phyloP scores from a whole-genome alignment of 2,113 vertebrate species.

The Vidua chalybeata region DNA sequence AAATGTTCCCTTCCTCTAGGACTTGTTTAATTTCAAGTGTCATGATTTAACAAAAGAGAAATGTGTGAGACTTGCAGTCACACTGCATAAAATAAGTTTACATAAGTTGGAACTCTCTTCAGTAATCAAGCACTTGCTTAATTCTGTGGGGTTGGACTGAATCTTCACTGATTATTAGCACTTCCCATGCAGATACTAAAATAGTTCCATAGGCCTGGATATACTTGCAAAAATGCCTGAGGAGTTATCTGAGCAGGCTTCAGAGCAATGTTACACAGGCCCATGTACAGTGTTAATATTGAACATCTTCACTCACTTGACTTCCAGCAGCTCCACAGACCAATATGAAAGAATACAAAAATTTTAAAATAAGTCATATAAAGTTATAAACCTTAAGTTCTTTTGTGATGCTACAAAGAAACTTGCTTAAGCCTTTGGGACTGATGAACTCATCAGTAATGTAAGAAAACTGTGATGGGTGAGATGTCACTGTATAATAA shows the following conservation, averaged over 20 bases:
- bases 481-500: background rate
- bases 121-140: background rate
- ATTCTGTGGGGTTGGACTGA: background rate
- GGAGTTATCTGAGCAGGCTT: background rate
- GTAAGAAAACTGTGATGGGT: background rate
- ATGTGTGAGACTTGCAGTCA: conserved; percentile 41
- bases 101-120: background rate
- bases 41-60: conserved; percentile 1
- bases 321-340: background rate
- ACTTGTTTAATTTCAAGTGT: background rate
- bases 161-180: background rate
- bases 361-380: background rate
- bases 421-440: background rate
- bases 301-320: background rate
- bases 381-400: background rate
- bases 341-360: background rate
- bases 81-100: conserved; percentile 26
- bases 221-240: background rate
- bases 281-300: background rate
- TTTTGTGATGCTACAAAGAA: background rate
- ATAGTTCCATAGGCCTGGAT: background rate
- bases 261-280: background rate
- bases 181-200: background rate
- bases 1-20: background rate
- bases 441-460: background rate